Base-by-base conservation (phyloP, 2,113 vertebrate genomes). In the Tenebrosternarchus preto region DNA sequence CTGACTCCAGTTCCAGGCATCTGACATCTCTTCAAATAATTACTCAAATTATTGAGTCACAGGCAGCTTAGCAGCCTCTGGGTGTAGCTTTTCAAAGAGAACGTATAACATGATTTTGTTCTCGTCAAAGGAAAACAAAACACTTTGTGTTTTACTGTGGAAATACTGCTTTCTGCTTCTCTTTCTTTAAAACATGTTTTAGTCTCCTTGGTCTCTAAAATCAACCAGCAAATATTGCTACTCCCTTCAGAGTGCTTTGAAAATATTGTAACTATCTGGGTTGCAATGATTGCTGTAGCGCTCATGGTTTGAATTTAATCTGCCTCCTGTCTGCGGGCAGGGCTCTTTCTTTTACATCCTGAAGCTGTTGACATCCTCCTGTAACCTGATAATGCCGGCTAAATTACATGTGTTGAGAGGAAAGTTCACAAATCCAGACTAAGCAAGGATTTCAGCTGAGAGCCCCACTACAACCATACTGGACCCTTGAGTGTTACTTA, bases 61-160 rank as follows among this genome's bases (percentile, higher is more conserved):
- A 63, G 39, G 33, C 68, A 59, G 1, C 27, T 39, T 63, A 63
- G 24, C 56, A 33, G 25, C 25, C 39, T 61, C 19, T 46, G 50
- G 66, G 33, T 71, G 66, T 20, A 20, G 39, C 29, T 71, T 70
- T 79, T 33, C 43, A 72, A 55, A 77, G 20, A 11, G 12, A 39
- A 78, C 29, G 15, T 68, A 22, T 68, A 78, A 78, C 68, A 64
- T 69, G 64, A 78, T 78, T 50, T 77, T 59, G 64, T 56, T 57
- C 53, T 77, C 29, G 12, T 57, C 27, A 6, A 1, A 17, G 31
- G 16, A 9, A 59, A 69, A 69, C 22, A 69, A 68, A 69, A 43
- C 50, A 50, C 29, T 64, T 25, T 61, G 5, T 59, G 17, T 75
- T 68, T 70, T 46, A 19, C 39, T 27, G 71, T 60, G 59, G 57